Base-by-base conservation (phyloP, 2,888 invertebrate species). In the Willowsia nigromaculata region DNA sequence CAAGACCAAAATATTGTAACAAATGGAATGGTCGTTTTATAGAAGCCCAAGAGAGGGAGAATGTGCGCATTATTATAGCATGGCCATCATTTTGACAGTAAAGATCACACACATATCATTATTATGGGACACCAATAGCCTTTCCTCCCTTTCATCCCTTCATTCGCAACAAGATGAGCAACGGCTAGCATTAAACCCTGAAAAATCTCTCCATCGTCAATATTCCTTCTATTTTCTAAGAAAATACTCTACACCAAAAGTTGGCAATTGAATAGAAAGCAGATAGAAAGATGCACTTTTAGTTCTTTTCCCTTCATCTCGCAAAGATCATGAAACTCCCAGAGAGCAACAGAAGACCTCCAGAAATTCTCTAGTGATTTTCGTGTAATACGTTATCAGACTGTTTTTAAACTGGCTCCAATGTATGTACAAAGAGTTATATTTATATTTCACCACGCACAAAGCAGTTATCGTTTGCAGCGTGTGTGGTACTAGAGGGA, bases 51-150 rank as follows among this genome's bases (percentile, higher is more conserved):
- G 18, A 1, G 18, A 18, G 18, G 53, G 15, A 53, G 53, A 15
- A 18, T 18, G 2, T 18, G 18, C 15, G 5, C 7, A 59, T 27
- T 27, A 59, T 59, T 59, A 68, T 68, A 43, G 43, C 62, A 30
- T 62, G 65, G 27, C 80, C 71, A 87, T 87, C 87, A 81, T 59
- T 71, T n/a, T 71, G 81, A 81, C 87, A 81, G 71, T 59, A 18
- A 86, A 86, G 78, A 86, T 80, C 78, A 80, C 87, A 87, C 68
- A 83, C 83, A 83, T 82, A 86, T 87, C 87, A 87, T 87, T 87
- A 87, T 87, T 87, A 87, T 87, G 87, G 71, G 87, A 87, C 81
- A 81, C 56, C 74, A 43, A 87, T 86, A 80, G 80, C 65, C 65
- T 59, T 40, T 78, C 43, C 62, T 22, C 62, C 11, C 13, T 62